Percentiles rank a stretch among this genome's conserved stretches.
Evolutionary conservation across 2,797 vertebrate species (phyloP).

Genomic region (Bucorvus abyssinicus): DNA sequence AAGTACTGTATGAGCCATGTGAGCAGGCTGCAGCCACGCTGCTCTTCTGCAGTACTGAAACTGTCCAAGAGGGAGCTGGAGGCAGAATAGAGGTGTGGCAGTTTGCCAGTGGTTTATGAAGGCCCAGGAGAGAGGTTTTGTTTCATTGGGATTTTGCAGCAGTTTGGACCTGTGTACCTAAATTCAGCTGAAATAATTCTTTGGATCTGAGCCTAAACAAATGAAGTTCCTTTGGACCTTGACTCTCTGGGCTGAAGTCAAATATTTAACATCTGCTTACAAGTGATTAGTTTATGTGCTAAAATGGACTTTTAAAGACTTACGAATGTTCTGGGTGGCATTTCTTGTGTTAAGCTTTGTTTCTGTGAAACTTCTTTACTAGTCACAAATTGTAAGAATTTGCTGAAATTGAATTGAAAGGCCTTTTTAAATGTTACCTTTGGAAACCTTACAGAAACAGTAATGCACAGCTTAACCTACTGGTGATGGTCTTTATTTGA

Average conservation of each 20-base stretch:
- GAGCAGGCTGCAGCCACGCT: not conserved
- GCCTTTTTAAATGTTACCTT: not conserved
- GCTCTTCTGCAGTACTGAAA: not conserved
- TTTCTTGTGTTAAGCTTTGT: not conserved
- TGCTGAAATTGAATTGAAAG: not conserved
- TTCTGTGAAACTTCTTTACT: not conserved
- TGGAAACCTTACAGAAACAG: not conserved
- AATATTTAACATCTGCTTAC: slow-evolving; percentile 28
- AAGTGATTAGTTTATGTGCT: not conserved
- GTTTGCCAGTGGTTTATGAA: not conserved
- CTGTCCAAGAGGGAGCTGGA: not conserved
- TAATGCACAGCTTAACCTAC: not conserved
- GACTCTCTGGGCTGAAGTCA: not conserved
- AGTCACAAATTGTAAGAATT: not conserved
- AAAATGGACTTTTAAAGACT: not conserved
- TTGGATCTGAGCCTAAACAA: slow-evolving; percentile 29
- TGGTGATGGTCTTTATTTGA: not conserved
- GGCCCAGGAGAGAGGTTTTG: not conserved
- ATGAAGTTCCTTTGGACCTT: slow-evolving; percentile 19
- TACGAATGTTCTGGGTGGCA: not conserved
- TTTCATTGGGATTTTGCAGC: not conserved
- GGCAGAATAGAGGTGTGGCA: not conserved
- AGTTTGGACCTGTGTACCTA: not conserved
- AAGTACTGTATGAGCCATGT: rapidly evolving
- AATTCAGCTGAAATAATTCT: not conserved